phyloP scores from a whole-genome alignment of 1,140 invertebrate species.

The Atta cephalotes region DNA sequence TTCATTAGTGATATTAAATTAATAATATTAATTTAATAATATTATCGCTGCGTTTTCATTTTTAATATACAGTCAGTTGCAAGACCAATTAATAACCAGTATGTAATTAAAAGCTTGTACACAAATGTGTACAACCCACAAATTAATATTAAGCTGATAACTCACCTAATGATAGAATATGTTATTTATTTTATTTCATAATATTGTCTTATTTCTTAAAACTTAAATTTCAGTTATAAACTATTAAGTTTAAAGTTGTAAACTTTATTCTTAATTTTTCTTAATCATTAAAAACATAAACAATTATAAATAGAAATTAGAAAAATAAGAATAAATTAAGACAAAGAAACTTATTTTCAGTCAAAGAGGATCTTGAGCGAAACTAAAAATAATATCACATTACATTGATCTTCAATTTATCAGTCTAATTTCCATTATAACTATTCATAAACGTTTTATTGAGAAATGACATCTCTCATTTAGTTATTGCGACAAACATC shows the following conservation, averaged over 20 bases:
- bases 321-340: too few species aligned
- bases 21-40: neutral
- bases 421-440: too few species aligned
- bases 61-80: neutral
- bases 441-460: too few species aligned
- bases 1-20: neutral
- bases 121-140: neutral
- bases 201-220: neutral
- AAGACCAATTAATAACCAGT: neutral
- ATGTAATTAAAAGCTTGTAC: neutral
- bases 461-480: too few species aligned
- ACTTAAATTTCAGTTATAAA: neutral
- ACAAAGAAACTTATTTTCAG: too few species aligned
- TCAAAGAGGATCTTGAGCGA: too few species aligned
- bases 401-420: too few species aligned
- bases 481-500: too few species aligned
- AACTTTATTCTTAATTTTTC: neutral
- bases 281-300: neutral
- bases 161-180: neutral
- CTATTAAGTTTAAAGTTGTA: too few species aligned
- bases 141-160: constrained; percentile 1
- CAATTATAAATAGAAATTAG: too few species aligned
- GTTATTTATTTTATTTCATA: neutral
- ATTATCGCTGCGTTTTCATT: neutral
- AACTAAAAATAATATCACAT: too few species aligned